Evolutionary conservation across 2,113 vertebrate species (phyloP).

Genomic region (Odontesthes bonariensis): DNA sequence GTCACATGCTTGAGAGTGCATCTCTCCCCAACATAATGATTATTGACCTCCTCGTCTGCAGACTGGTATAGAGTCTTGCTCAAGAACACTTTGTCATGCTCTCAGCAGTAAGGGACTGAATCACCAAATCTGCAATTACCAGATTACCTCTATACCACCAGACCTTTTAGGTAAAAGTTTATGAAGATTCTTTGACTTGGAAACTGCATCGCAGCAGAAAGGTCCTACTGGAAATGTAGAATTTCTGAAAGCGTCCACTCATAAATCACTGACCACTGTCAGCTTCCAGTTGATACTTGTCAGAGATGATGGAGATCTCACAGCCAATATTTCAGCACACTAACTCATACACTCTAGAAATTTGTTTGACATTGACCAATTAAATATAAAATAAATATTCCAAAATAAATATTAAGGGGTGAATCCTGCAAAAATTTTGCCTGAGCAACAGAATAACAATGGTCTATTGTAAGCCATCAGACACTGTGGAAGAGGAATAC

Average conservation of each 20-base stretch:
- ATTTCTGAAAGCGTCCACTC: neutral
- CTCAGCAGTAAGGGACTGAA: slow-evolving; percentile 19
- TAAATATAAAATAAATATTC: no score
- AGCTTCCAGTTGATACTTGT: neutral
- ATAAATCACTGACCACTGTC: no score
- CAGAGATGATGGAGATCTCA: neutral
- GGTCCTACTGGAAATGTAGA: neutral
- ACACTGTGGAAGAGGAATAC: slow-evolving; percentile 4
- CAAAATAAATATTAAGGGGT: slow-evolving; percentile 11
- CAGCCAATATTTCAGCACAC: slow-evolving; percentile 2
- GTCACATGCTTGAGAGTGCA: slow-evolving; percentile 21
- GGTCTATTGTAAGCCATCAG: slow-evolving; percentile 14
- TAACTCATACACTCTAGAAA: slow-evolving; percentile 1
- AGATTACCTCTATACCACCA: neutral
- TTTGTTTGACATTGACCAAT: no score
- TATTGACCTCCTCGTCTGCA: slow-evolving; percentile 21
- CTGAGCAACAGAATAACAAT: slow-evolving; percentile 7
- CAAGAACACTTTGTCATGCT: slow-evolving; percentile 32
- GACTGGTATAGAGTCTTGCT: slow-evolving; percentile 1
- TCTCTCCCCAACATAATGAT: slow-evolving; percentile 13
- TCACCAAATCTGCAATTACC: slow-evolving; percentile 13
- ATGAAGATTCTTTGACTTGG: neutral
- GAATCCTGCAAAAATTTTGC: neutral
- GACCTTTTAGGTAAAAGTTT: slow-evolving; percentile 11
- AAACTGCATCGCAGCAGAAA: neutral